Percentiles rank a stretch among this genome's conserved stretches.
These are phyloP conservation scores for Anoplophora glabripennis DNA, from an alignment of 1,140 invertebrate species.

Conservation along the genomic window DNA sequence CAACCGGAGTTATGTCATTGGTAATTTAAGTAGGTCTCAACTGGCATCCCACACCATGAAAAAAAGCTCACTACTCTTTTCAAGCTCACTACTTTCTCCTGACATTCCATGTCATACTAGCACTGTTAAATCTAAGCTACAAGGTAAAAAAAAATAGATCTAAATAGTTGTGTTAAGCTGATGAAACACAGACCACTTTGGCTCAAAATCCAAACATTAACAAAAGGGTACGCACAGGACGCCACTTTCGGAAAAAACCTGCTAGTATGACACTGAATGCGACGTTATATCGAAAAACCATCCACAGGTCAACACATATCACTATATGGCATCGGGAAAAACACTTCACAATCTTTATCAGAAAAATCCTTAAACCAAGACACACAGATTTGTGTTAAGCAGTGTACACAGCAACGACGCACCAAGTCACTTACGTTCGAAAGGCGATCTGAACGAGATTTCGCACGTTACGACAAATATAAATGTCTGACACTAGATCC, in stretches of 20 bases:
- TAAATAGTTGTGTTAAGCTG: not conserved
- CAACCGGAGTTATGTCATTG: too few relatives aligned
- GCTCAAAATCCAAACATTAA: not conserved
- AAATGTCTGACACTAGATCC: slow-evolving; percentile 85
- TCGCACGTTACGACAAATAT: slow-evolving; percentile 68
- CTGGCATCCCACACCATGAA: too few relatives aligned
- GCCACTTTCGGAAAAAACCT: not conserved
- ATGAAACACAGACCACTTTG: slow-evolving; percentile 12
- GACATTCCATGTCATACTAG: slow-evolving; percentile 27
- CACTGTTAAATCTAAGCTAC: slow-evolving; percentile 10
- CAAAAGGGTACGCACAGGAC: not conserved
- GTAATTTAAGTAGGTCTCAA: too few relatives aligned
- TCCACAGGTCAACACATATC: slow-evolving; percentile 15
- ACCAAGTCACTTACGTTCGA: slow-evolving; percentile 74
- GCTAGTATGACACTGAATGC: slow-evolving; percentile 25
- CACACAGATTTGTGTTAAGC: slow-evolving; percentile 14
- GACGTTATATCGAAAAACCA: not conserved
- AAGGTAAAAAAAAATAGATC: not conserved
- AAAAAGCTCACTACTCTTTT: not conserved
- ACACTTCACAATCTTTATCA: slow-evolving; percentile 11
- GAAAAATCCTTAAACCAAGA: slow-evolving; percentile 9
- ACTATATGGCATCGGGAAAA: slow-evolving; percentile 12
- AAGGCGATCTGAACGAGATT: slow-evolving; percentile 85
- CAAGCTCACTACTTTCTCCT: not conserved
- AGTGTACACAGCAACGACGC: slow-evolving; percentile 28